Conservation (phyloP, 2,113 vertebrate species). For the Condylura cristata region DNA sequence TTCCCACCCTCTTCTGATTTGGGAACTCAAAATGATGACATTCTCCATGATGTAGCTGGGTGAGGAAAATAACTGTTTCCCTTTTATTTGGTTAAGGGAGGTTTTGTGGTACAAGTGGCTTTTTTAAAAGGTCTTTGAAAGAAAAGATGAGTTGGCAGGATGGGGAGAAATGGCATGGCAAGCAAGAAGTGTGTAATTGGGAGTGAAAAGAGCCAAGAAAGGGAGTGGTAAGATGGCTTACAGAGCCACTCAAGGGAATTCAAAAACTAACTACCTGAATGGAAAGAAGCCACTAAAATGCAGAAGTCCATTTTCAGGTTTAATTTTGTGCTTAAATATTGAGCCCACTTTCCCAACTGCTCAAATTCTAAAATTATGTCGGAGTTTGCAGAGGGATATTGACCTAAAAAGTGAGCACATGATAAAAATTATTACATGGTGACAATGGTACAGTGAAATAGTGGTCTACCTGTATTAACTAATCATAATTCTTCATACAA, state of each 20-base stretch:
- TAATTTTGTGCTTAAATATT: background rate
- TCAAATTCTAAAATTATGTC: background rate
- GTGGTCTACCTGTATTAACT: background rate
- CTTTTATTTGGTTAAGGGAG: constrained; percentile 43
- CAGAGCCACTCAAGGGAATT: background rate
- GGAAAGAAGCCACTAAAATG: background rate
- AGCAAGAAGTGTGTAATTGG: background rate
- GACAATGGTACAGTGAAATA: background rate
- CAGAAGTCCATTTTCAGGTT: background rate
- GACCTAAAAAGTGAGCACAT: too few relatives aligned
- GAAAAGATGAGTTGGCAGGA: constrained; percentile 45
- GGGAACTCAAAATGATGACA: background rate
- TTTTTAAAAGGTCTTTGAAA: constrained; percentile 68
- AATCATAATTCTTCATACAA: background rate
- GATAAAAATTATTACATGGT: too few relatives aligned
- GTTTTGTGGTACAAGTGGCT: background rate
- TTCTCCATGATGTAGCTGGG: background rate
- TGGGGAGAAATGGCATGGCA: constrained; percentile 36
- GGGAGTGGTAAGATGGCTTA: background rate
- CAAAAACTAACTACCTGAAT: background rate
- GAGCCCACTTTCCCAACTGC: background rate
- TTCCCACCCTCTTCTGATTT: background rate
- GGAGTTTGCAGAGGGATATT: background rate
- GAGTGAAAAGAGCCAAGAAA: background rate
- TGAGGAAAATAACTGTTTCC: constrained; percentile 5